Evolutionary conservation across 2,888 invertebrate genomes (phyloP).

Genomic region (Desoria tigrina): DNA sequence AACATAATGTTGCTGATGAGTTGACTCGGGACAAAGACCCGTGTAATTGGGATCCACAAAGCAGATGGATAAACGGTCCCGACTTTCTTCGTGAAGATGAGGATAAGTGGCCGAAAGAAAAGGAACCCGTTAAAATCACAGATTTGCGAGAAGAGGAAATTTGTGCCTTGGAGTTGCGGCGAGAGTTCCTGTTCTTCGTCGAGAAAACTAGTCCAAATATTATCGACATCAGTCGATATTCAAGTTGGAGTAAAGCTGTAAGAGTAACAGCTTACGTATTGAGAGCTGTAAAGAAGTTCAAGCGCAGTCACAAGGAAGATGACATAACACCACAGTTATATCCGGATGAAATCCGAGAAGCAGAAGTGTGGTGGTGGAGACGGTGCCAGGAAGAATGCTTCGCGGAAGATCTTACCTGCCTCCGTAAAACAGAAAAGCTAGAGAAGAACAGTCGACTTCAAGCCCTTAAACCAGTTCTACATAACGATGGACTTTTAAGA

Average conservation of each 20-base stretch:
- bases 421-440: background rate
- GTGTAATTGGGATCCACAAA: slow-evolving; percentile 12
- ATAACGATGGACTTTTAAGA: background rate
- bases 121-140: no score
- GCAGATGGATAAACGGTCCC: slow-evolving; percentile 48
- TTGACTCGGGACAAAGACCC: slow-evolving; percentile 34
- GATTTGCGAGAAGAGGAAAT: background rate
- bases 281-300: background rate
- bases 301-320: background rate
- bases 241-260: background rate
- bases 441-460: slow-evolving; percentile 2
- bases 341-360: background rate
- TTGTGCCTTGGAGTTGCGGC: no score
- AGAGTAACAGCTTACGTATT: background rate
- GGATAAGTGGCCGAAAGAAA: slow-evolving; percentile 42
- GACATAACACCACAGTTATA: no score
- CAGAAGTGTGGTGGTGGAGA: background rate
- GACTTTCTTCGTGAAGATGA: slow-evolving; percentile 30
- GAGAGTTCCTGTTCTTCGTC: no score
- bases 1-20: slow-evolving; percentile 47
- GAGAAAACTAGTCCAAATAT: background rate
- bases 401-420: slow-evolving; percentile 9
- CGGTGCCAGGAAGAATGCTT: slow-evolving; percentile 20
- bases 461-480: slow-evolving; percentile 10
- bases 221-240: background rate